phyloP scores from a whole-genome alignment of 2,113 vertebrate species.

The Xyrauchen texanus region DNA sequence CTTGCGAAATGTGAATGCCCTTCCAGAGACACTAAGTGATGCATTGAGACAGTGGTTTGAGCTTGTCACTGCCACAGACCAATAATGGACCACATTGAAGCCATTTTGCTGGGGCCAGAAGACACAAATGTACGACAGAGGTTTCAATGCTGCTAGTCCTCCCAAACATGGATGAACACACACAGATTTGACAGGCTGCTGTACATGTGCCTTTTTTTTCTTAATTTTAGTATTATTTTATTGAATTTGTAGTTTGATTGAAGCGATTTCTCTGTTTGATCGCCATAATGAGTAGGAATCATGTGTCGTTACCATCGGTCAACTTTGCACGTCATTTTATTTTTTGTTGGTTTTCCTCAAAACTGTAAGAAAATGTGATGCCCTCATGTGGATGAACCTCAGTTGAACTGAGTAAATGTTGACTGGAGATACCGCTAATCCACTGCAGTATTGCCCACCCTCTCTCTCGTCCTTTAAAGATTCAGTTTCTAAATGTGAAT shows the following conservation, averaged over 20 bases:
- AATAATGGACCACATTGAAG: slow-evolving; percentile 55
- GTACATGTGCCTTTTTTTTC: slow-evolving; percentile 74
- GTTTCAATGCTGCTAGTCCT: slow-evolving; percentile 60
- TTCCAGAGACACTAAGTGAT: slow-evolving; percentile 94
- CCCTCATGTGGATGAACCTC: slow-evolving; percentile 34
- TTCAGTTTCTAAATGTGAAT: slow-evolving; percentile 44
- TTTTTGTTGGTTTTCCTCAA: background rate
- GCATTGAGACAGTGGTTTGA: slow-evolving; percentile 98
- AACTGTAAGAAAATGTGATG: slow-evolving; percentile 49
- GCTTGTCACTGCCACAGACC: slow-evolving; percentile 86
- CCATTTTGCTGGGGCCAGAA: slow-evolving; percentile 36
- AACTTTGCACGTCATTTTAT: slow-evolving; percentile 61
- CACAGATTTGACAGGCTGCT: slow-evolving; percentile 53
- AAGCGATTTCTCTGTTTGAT: slow-evolving; percentile 51
- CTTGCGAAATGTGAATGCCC: slow-evolving; percentile 87
- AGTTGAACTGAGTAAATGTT: slow-evolving; percentile 52
- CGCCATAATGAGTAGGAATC: slow-evolving; percentile 56
- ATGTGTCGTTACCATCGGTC: slow-evolving; percentile 57
- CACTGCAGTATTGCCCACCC: slow-evolving; percentile 51
- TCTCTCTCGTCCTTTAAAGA: slow-evolving; percentile 7
- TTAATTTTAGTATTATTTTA: slow-evolving; percentile 54
- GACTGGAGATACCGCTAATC: slow-evolving; percentile 46
- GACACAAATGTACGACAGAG: slow-evolving; percentile 47
- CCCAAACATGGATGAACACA: slow-evolving; percentile 22
- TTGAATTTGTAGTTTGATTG: slow-evolving; percentile 58